phyloP scores from a whole-genome alignment of 2,113 vertebrate species.

The human (Homo sapiens) region DNA sequence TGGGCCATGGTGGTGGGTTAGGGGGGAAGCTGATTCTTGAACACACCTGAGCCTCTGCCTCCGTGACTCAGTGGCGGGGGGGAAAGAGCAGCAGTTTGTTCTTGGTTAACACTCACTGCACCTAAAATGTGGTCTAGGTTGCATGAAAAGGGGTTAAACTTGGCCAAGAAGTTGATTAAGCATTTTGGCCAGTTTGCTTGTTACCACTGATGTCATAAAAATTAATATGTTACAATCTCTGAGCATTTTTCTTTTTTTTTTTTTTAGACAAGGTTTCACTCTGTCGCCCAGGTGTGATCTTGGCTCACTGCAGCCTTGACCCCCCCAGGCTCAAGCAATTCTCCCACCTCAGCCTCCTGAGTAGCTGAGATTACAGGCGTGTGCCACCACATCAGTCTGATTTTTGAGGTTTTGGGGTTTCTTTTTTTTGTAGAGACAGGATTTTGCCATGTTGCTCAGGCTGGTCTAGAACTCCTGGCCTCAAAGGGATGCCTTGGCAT shows the following conservation, averaged over 20 bases:
- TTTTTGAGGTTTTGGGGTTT: too few species aligned
- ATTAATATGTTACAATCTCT: neutral
- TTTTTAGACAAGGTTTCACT: neutral
- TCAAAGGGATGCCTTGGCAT: too few species aligned
- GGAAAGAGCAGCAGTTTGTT: neutral
- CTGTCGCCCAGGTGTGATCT: neutral
- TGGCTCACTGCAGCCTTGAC: too few species aligned
- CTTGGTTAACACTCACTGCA: neutral
- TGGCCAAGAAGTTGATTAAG: neutral
- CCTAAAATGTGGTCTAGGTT: neutral
- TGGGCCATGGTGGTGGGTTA: neutral
- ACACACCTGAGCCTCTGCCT: neutral
- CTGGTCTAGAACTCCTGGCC: too few species aligned
- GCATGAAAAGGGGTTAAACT: neutral
- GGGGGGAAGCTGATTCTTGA: neutral
- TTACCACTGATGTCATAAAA: neutral
- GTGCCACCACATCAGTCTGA: neutral
- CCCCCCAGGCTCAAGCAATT: neutral
- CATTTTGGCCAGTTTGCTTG: neutral
- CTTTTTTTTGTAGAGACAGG: too few species aligned
- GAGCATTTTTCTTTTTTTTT: neutral
- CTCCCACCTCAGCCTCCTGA: neutral
- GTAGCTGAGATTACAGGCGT: neutral
- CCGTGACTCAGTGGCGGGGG: accelerated
- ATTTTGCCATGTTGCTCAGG: too few species aligned